Evolutionary conservation across 2,113 vertebrate species (phyloP).

Genomic region (Neomonachus schauinslandi): DNA sequence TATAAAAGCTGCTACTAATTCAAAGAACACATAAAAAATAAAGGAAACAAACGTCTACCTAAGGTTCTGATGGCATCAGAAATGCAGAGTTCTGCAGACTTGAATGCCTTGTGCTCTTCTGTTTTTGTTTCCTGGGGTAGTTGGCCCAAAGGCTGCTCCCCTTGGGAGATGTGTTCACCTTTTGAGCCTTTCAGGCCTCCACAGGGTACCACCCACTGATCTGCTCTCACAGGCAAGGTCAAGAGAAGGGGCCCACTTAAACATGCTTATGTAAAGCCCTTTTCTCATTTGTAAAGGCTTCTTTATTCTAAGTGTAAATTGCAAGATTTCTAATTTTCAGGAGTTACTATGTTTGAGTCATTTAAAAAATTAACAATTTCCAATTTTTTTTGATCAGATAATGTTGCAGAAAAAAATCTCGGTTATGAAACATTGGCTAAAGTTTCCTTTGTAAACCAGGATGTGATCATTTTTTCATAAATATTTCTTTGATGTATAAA

Average conservation of each 20-base stretch:
- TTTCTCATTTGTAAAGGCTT: neutral
- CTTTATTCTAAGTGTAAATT: slow-evolving; percentile 37
- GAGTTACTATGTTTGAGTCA: neutral
- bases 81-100: neutral
- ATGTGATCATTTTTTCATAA: neutral
- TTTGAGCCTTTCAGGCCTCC: neutral
- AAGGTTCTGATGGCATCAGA: neutral
- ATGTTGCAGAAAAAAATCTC: neutral
- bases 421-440: neutral
- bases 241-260: neutral
- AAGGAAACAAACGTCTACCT: neutral
- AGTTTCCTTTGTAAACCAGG: neutral
- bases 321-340: slow-evolving; percentile 12
- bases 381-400: neutral
- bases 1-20: neutral
- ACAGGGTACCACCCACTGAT: neutral
- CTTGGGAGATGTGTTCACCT: neutral
- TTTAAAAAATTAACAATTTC: neutral
- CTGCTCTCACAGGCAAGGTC: neutral
- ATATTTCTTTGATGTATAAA: neutral
- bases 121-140: neutral
- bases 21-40: neutral
- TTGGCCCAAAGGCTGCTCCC: neutral
- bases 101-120: neutral
- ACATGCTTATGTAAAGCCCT: neutral